These are phyloP conservation scores for Cynoglossus semilaevis DNA, from an alignment of 2,113 vertebrate genomes.

Conservation along the genomic window DNA sequence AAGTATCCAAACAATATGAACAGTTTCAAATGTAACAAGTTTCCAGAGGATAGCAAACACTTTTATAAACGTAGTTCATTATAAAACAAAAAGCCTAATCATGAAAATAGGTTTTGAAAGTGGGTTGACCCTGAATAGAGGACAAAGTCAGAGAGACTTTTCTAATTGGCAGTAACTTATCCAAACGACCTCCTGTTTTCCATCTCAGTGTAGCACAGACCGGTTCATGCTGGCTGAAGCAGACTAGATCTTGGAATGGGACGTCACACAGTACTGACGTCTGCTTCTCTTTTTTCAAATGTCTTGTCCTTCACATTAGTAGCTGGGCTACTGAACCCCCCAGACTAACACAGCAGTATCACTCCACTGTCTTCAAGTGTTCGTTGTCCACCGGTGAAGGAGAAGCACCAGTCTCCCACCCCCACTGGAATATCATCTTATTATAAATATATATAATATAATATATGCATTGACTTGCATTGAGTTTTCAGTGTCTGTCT, in stretches of 20 bases:
- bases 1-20: slow-evolving; percentile 5
- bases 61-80: slow-evolving; percentile 9
- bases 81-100: slow-evolving; percentile 54
- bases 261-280: slow-evolving; percentile 14
- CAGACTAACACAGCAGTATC: slow-evolving; percentile 33
- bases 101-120: slow-evolving; percentile 33
- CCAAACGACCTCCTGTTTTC: slow-evolving; percentile 8
- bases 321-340: slow-evolving; percentile 25
- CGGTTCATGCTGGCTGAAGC: slow-evolving; percentile 25
- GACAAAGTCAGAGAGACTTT: slow-evolving; percentile 35
- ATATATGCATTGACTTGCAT: slow-evolving; percentile 99
- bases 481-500: slow-evolving; percentile 86
- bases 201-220: slow-evolving; percentile 24
- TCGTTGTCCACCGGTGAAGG: slow-evolving; percentile 45
- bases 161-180: slow-evolving; percentile 71
- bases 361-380: slow-evolving; percentile 23
- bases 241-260: slow-evolving; percentile 34
- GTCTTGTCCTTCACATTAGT: slow-evolving; percentile 14
- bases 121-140: slow-evolving; percentile 62
- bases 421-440: slow-evolving; percentile 58
- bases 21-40: slow-evolving; percentile 41
- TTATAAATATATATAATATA: slow-evolving; percentile 68
- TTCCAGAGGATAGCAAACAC: slow-evolving; percentile 29
- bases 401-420: slow-evolving; percentile 67
- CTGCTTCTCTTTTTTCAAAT: slow-evolving; percentile 9